phyloP scores from a whole-genome alignment of 2,888 invertebrate genomes.

The Leptopilina myrica region DNA sequence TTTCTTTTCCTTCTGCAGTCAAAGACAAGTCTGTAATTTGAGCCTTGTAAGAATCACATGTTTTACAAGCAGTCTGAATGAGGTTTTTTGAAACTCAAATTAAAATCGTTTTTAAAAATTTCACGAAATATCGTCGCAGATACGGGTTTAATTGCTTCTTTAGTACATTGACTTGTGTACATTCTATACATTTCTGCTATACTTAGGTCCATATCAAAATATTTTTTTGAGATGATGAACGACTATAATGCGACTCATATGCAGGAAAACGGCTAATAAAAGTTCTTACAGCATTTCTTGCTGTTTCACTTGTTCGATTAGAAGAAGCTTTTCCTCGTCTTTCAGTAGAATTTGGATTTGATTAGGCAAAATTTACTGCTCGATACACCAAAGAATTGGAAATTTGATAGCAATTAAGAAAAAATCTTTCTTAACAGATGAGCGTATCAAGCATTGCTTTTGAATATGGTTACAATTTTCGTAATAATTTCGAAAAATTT shows the following conservation, averaged over 20 bases:
- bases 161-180: constrained; percentile 31
- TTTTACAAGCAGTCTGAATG: constrained; percentile 48
- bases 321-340: constrained; percentile 36
- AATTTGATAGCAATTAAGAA: constrained; percentile 35
- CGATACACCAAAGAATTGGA: constrained; percentile 34
- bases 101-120: no score
- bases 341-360: constrained; percentile 34
- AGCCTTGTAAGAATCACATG: constrained; percentile 38
- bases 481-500: constrained; percentile 42
- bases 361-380: constrained; percentile 25
- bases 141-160: no score
- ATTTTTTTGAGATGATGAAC: constrained; percentile 40
- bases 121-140: no score
- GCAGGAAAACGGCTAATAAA: constrained; percentile 43
- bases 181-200: constrained; percentile 38
- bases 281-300: constrained; percentile 27
- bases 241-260: constrained; percentile 46
- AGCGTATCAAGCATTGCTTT: background rate
- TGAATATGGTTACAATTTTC: constrained; percentile 12
- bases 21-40: background rate
- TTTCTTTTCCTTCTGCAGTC: constrained; percentile 4
- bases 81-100: background rate
- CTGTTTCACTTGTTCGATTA: constrained; percentile 27
- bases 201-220: constrained; percentile 34
- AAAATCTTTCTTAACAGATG: constrained; percentile 24